Percentiles rank a stretch among this genome's conserved stretches.
Conservation (phyloP, 1,140 invertebrate genomes). For the Lineus longissimus region DNA sequence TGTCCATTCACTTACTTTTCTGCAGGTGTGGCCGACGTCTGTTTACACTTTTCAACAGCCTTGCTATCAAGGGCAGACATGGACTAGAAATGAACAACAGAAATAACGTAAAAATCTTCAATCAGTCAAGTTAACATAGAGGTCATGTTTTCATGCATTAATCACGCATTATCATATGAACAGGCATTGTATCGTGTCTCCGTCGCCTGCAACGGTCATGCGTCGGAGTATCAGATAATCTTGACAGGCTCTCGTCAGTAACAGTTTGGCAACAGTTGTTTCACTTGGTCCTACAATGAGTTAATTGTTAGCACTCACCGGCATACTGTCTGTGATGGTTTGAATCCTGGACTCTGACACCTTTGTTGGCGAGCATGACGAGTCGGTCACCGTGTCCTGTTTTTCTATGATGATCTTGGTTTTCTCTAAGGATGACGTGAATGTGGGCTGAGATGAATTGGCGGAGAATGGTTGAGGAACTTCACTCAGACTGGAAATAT, state of each 20-base stretch:
- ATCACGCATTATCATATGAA: too few relatives aligned
- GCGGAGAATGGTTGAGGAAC: slow-evolving; percentile 52
- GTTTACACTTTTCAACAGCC: not conserved
- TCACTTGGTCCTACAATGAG: not conserved
- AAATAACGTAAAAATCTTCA: too few relatives aligned
- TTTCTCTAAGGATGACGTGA: slow-evolving; percentile 74
- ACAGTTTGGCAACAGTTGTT: too few relatives aligned
- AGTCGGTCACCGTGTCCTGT: slow-evolving; percentile 61
- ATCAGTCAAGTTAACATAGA: too few relatives aligned
- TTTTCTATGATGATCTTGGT: slow-evolving; percentile 80
- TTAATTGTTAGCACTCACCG: not conserved
- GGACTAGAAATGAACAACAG: too few relatives aligned
- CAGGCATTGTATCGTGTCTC: too few relatives aligned
- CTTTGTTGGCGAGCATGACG: slow-evolving; percentile 2
- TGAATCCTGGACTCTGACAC: not conserved
- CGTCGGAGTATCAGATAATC: too few relatives aligned
- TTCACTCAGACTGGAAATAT: slow-evolving; percentile 56
- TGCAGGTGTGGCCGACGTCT: not conserved
- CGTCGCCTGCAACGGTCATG: too few relatives aligned
- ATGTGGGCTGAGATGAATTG: slow-evolving; percentile 54
- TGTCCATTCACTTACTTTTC: not conserved
- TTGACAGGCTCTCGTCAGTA: too few relatives aligned
- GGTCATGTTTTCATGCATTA: too few relatives aligned
- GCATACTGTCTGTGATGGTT: not conserved
- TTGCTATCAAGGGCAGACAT: not conserved